Conservation (phyloP, 2,888 invertebrate genomes). For the Napeogenes inachia region DNA sequence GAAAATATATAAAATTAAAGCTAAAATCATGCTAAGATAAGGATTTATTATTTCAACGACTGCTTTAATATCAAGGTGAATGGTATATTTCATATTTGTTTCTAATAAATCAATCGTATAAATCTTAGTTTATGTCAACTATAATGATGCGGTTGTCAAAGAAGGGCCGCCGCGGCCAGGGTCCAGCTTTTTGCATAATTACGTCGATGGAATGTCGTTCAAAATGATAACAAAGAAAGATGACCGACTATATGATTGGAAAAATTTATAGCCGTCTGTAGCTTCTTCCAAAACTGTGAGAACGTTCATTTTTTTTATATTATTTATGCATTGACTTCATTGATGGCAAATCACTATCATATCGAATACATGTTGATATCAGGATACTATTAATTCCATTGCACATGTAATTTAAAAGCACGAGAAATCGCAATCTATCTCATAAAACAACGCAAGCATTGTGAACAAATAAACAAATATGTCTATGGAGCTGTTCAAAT, state of each 20-base stretch:
- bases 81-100: conserved; percentile 58
- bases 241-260: conserved; percentile 65
- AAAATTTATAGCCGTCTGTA: conserved; percentile 56
- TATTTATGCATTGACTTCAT: background rate
- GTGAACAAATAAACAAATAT: conserved; percentile 59
- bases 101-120: conserved; percentile 66
- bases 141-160: conserved; percentile 73
- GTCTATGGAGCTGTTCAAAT: conserved; percentile 62
- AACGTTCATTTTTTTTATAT: conserved; percentile 31
- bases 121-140: conserved; percentile 72
- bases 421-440: conserved; percentile 40
- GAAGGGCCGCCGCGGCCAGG: conserved; percentile 64
- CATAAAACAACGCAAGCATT: conserved; percentile 52
- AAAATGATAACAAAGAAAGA: conserved; percentile 75
- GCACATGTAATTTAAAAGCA: conserved; percentile 30
- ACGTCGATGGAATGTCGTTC: conserved; percentile 68
- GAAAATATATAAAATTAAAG: conserved; percentile 15
- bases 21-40: conserved; percentile 24
- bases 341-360: background rate
- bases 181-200: conserved; percentile 77
- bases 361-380: conserved; percentile 7
- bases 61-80: conserved; percentile 33
- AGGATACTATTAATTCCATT: conserved; percentile 22
- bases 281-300: conserved; percentile 46
- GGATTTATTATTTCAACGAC: conserved; percentile 31